Evolutionary conservation across 2,888 invertebrate species (phyloP).

Genomic region (Fragum fragum): DNA sequence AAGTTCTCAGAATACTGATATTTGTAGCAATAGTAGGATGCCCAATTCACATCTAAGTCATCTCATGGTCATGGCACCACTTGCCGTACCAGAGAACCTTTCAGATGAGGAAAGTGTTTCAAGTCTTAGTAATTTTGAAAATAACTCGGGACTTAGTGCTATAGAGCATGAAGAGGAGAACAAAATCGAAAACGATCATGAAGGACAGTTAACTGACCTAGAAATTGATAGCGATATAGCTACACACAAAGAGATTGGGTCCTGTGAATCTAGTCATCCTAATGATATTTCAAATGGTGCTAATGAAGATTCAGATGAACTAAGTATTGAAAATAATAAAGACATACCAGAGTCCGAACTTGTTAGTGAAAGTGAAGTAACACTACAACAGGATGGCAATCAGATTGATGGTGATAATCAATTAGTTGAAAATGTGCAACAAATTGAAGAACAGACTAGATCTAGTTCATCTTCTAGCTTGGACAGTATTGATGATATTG

Average conservation of each 20-base stretch:
- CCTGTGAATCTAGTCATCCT: slow-evolving; percentile 33
- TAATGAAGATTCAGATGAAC: slow-evolving; percentile 23
- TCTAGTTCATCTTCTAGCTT: slow-evolving; percentile 50
- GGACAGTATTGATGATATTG: slow-evolving; percentile 80
- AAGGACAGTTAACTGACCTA: neutral
- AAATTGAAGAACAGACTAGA: slow-evolving; percentile 4
- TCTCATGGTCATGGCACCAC: slow-evolving; percentile 52
- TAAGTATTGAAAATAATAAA: slow-evolving; percentile 17
- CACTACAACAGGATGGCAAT: slow-evolving; percentile 8
- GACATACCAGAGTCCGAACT: neutral
- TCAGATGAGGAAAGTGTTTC: slow-evolving; percentile 64
- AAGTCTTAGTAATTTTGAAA: slow-evolving; percentile 2
- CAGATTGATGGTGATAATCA: slow-evolving; percentile 27
- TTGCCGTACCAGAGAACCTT: slow-evolving; percentile 68
- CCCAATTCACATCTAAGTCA: neutral
- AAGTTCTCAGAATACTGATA: neutral
- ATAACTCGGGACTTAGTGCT: neutral
- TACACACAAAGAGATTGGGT: neutral
- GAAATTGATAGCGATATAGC: neutral
- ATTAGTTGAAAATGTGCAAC: slow-evolving; percentile 22
- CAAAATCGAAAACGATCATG: neutral
- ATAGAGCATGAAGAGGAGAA: neutral
- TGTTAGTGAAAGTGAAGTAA: slow-evolving; percentile 3
- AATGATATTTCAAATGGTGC: slow-evolving; percentile 40
- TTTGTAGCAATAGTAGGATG: neutral